Conservation (phyloP, 2,113 vertebrate species). For the Narcine bancroftii region DNA sequence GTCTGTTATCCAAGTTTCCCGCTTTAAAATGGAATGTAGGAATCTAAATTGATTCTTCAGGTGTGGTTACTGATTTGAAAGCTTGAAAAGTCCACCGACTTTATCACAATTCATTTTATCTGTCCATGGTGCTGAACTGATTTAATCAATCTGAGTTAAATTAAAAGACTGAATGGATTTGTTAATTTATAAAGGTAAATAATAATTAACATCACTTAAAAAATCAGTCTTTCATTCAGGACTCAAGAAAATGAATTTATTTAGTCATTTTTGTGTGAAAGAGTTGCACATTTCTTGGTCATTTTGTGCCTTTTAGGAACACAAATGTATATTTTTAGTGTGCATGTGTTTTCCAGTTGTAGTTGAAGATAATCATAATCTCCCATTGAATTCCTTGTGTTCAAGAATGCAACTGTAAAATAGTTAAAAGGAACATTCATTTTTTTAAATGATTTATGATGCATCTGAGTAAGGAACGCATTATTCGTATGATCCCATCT, state of each 20-base stretch:
- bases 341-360: neutral
- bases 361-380: neutral
- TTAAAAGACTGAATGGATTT: neutral
- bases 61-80: neutral
- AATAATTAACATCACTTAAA: neutral
- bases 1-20: neutral
- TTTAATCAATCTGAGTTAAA: slow-evolving; percentile 1
- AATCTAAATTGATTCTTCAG: neutral
- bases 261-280: neutral
- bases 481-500: neutral
- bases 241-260: neutral
- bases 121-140: neutral
- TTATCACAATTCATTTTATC: neutral
- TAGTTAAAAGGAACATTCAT: neutral
- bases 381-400: neutral
- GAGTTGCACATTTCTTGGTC: neutral
- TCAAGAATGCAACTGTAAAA: neutral
- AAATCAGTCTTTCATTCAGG: neutral
- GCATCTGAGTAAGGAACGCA: neutral
- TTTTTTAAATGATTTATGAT: neutral
- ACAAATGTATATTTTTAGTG: neutral
- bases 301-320: neutral
- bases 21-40: neutral
- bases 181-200: neutral
- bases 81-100: neutral